Conservation (phyloP, 1,140 invertebrate species). For the Asobara japonica region DNA sequence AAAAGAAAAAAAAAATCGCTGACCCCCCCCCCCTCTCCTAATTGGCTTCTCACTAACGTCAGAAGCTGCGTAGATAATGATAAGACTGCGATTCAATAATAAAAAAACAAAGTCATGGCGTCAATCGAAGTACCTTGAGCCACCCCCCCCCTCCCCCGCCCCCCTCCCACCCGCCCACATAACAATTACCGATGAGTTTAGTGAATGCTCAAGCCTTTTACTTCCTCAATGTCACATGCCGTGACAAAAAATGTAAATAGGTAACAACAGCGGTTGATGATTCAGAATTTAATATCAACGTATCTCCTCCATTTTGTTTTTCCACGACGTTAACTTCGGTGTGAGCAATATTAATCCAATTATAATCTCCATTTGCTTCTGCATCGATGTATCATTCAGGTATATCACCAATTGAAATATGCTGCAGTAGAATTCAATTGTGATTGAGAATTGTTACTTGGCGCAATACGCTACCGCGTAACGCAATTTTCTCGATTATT, state of each 20-base stretch:
- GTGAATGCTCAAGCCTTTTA: background rate
- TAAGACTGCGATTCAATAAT: background rate
- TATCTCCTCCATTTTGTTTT: background rate
- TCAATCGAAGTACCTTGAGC: background rate
- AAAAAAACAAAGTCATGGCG: background rate
- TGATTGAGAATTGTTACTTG: too few species aligned
- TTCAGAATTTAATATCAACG: background rate
- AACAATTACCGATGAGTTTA: too few species aligned
- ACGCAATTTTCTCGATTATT: background rate
- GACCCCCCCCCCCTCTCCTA: too few species aligned
- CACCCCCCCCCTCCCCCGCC: background rate
- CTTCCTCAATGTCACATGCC: background rate
- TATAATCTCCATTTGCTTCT: too few species aligned
- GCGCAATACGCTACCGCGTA: too few species aligned
- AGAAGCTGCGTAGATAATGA: background rate
- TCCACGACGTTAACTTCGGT: too few species aligned
- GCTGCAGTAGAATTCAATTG: too few species aligned
- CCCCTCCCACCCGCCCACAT: background rate
- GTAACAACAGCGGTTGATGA: background rate
- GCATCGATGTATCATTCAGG: too few species aligned
- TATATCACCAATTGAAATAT: too few species aligned
- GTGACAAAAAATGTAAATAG: background rate
- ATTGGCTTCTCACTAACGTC: too few species aligned
- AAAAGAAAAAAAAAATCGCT: background rate
- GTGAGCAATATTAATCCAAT: too few species aligned